Conservation (phyloP, 1,140 invertebrate genomes). For the Drosophila arizonae region DNA sequence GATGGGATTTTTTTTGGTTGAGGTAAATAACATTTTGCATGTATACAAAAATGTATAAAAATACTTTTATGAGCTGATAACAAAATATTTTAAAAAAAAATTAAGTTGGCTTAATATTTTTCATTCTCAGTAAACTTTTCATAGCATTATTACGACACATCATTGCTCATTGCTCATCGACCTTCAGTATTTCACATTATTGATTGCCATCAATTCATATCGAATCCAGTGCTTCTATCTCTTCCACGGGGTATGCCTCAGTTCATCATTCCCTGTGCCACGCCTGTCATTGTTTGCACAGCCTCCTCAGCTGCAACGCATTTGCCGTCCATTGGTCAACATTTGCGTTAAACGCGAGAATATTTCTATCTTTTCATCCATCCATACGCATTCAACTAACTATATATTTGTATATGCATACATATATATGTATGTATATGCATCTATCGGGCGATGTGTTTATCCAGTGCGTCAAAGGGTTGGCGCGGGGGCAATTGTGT, state of each 20-base stretch:
- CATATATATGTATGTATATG: neutral
- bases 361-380: slow-evolving; percentile 1
- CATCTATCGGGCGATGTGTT: slow-evolving; percentile 20
- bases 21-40: no score
- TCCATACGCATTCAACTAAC: neutral
- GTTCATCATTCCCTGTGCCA: neutral
- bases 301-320: slow-evolving; percentile 5
- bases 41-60: no score
- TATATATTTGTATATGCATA: neutral
- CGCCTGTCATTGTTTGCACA: neutral
- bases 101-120: no score
- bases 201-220: no score
- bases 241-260: neutral
- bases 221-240: neutral
- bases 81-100: no score
- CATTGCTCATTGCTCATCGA: neutral
- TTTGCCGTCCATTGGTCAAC: slow-evolving; percentile 25
- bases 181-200: neutral
- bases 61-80: no score
- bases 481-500: slow-evolving; percentile 26
- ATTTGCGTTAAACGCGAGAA: slow-evolving; percentile 11
- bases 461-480: slow-evolving; percentile 38
- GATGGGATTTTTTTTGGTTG: no score
- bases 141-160: no score
- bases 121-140: no score